Evolutionary conservation across 2,888 invertebrate species (phyloP).

Genomic region (Tiliacea citrago): DNA sequence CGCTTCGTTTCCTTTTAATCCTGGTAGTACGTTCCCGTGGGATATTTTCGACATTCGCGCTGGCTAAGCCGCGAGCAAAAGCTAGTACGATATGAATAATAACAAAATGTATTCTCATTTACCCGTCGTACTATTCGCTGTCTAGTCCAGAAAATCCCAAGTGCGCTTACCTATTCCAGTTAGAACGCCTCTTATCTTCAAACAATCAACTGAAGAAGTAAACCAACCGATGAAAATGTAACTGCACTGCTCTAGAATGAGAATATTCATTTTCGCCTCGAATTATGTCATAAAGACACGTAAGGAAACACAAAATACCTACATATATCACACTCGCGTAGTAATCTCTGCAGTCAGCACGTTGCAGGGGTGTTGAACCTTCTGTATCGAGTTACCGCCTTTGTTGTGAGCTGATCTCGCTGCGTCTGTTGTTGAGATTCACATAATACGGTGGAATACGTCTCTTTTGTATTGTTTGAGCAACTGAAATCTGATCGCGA

Average conservation of each 20-base stretch:
- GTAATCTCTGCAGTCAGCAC: slow-evolving; percentile 35
- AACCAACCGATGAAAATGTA: background rate
- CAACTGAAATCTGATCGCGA: slow-evolving; percentile 55
- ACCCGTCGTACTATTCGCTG: too few species aligned
- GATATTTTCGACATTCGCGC: too few species aligned
- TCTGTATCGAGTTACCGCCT: slow-evolving; percentile 57
- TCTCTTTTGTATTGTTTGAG: slow-evolving; percentile 50
- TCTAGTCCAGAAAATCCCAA: too few species aligned
- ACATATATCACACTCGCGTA: background rate
- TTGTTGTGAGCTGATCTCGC: slow-evolving; percentile 52
- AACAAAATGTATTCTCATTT: too few species aligned
- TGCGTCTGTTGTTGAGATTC: slow-evolving; percentile 40
- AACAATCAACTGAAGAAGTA: background rate
- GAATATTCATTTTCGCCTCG: background rate
- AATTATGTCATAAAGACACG: background rate
- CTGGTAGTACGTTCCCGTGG: too few species aligned
- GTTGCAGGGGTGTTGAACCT: slow-evolving; percentile 48
- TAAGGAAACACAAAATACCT: background rate
- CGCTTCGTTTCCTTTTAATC: too few species aligned
- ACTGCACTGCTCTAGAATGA: background rate
- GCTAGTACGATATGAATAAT: too few species aligned
- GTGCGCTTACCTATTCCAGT: too few species aligned
- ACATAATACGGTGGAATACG: slow-evolving; percentile 45
- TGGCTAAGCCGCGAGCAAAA: too few species aligned
- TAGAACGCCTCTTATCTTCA: background rate